A percentile compares a stretch with the other conserved stretches of the same genome.
These are phyloP conservation scores for Odontocolon sp. DNA, from an alignment of 2,888 invertebrate genomes.

Conservation along the genomic window DNA sequence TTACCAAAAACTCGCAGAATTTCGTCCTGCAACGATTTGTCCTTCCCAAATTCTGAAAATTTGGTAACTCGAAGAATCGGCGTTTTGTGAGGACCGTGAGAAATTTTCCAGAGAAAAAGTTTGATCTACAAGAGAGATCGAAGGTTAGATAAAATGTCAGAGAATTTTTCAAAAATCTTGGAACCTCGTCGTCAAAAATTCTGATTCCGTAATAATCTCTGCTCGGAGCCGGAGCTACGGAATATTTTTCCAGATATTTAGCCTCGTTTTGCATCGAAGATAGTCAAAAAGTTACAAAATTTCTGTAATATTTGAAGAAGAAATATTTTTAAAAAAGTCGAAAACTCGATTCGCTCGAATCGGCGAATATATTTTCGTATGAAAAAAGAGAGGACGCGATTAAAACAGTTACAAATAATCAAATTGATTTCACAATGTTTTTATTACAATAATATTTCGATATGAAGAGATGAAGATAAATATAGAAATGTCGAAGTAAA, in stretches of 20 bases:
- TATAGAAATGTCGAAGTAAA: slow-evolving; percentile 80
- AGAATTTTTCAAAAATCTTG: background rate
- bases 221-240: slow-evolving; percentile 75
- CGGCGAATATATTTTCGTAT: background rate
- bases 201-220: slow-evolving; percentile 77
- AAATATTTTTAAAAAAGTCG: slow-evolving; percentile 26
- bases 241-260: slow-evolving; percentile 73
- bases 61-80: slow-evolving; percentile 65
- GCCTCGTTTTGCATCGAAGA: slow-evolving; percentile 68
- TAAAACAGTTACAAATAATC: slow-evolving; percentile 5
- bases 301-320: background rate
- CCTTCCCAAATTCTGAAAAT: slow-evolving; percentile 67
- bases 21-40: slow-evolving; percentile 70
- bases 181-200: slow-evolving; percentile 72
- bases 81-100: slow-evolving; percentile 73
- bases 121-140: slow-evolving; percentile 66
- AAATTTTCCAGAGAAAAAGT: slow-evolving; percentile 74
- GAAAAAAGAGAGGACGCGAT: background rate
- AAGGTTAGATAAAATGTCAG: slow-evolving; percentile 24
- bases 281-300: background rate
- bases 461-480: slow-evolving; percentile 81
- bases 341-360: background rate
- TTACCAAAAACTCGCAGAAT: slow-evolving; percentile 73
- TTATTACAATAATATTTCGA: slow-evolving; percentile 79
- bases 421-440: slow-evolving; percentile 73